Conservation (phyloP, 2,888 invertebrate species). For the Nephrotoma appendiculata region DNA sequence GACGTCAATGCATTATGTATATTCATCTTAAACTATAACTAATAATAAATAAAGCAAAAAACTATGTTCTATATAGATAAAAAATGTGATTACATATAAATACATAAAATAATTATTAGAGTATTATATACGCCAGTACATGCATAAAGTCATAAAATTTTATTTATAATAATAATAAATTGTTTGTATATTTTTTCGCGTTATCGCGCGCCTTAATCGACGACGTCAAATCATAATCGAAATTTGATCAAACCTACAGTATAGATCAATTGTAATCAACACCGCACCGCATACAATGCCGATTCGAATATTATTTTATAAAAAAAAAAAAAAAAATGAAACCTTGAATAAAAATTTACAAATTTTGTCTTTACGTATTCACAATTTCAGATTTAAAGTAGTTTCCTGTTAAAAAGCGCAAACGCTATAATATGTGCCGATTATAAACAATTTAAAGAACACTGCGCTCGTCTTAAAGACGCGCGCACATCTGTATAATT, state of each 20-base stretch:
- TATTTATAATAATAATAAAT: background rate
- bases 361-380: background rate
- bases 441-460: background rate
- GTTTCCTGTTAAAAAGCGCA: background rate
- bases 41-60: background rate
- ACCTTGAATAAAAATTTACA: too few relatives aligned
- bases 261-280: background rate
- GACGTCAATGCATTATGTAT: background rate
- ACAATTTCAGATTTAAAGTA: background rate
- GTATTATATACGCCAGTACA: background rate
- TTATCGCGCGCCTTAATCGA: background rate
- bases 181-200: background rate
- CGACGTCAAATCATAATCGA: background rate
- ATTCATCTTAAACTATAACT: background rate
- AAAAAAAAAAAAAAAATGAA: too few relatives aligned
- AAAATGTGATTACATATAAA: background rate
- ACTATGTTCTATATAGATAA: background rate
- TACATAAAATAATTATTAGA: background rate
- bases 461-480: background rate
- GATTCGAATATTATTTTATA: background rate
- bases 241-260: background rate
- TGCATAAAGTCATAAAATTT: background rate
- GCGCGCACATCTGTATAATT: background rate
- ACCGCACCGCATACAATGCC: background rate
- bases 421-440: background rate